A percentile compares a stretch with the other conserved stretches of the same genome.
Evolutionary conservation across 30 jellyfish, hydroid and myxozoan genomes (phyloP).

Genomic region (Rhopilema esculentum): DNA sequence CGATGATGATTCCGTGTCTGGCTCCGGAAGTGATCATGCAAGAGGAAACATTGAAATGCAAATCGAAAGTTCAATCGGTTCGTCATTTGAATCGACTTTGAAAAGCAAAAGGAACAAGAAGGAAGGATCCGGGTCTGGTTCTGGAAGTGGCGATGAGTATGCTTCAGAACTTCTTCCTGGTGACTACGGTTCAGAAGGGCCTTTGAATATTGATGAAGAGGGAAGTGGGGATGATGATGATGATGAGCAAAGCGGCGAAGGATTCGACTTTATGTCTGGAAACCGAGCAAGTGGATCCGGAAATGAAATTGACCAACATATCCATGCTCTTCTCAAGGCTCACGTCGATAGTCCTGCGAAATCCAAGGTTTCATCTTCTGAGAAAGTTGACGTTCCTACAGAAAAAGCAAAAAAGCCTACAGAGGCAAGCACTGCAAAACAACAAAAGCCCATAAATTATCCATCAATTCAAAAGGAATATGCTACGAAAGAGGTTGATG

Average conservation of each 20-base stretch:
- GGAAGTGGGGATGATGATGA: conserved; percentile 79
- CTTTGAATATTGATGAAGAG: conserved; percentile 73
- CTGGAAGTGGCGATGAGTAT: conserved; percentile 80
- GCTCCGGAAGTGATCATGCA: conserved; percentile 71
- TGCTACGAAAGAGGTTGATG: conserved; percentile 30
- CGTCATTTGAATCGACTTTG: conserved; percentile 94
- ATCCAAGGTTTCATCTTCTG: conserved; percentile 46
- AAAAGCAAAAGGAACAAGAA: conserved; percentile 32
- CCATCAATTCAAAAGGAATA: conserved; percentile 39
- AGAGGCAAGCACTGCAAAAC: conserved; percentile 12
- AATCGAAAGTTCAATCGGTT: conserved; percentile 95
- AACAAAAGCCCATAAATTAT: conserved; percentile 30
- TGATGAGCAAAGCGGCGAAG: conserved; percentile 61
- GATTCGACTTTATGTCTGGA: conserved; percentile 77
- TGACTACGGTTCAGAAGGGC: conserved; percentile 87
- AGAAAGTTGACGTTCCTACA: background rate
- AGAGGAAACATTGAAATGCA: conserved; percentile 90
- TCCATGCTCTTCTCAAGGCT: conserved; percentile 68
- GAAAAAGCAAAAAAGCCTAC: background rate
- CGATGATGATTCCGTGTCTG: conserved; percentile 52
- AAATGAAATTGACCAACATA: conserved; percentile 41
- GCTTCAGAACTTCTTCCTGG: conserved; percentile 81
- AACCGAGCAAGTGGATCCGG: conserved; percentile 82
- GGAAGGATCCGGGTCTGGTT: conserved; percentile 75
- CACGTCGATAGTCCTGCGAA: conserved; percentile 57